Base-by-base conservation (phyloP, 1,140 invertebrate species). In the Lordiphosa mommai region DNA sequence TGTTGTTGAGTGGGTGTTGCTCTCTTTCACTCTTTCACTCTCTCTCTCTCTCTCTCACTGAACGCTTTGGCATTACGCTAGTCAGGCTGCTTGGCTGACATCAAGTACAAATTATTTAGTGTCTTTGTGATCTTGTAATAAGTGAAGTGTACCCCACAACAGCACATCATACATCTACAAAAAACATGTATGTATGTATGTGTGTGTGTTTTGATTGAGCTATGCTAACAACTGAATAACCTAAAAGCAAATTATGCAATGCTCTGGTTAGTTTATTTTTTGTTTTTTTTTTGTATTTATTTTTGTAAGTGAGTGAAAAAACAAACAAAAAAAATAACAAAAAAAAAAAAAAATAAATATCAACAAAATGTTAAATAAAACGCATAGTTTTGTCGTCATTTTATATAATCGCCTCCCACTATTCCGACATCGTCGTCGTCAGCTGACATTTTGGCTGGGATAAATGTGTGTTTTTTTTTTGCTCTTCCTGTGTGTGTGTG, bases 111-210 rank as follows among this genome's bases (percentile, higher is more conserved):
- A 63, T 63, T 52, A 32, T 43, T 59, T 52, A 32, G 17, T 41
- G 56, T 55, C 33, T 59, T 63, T 52, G 36, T 69, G 30, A 61
- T 61, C 49, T 53, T 73, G 64, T 59, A 53, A 70, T 48, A 56
- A 23, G 20, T 57, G 40, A 66, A 67, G 63, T 48, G 14, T 33
- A 41, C 37, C 51, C 33, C 43, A 17, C 20, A 55, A 13, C 37
- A 46, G 46, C 27, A 72, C 10, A 47, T 36, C 9, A 27, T 16
- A 23, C 2, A 47, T 38, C 14, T 17, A 17, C 36, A 36, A n/a
- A 29, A 36, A n/a, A 29, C 12, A 23, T 13, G n/a, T 10, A 36
- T 41, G 12, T 37, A 23, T 61, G 34, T 40, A 10, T 55, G 40
- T 55, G 7, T 16, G 16, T 38, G 14, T 17, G 17, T 49, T 50